Conservation (phyloP, 2,797 vertebrate genomes). For the Gymnothorax reevesii region DNA sequence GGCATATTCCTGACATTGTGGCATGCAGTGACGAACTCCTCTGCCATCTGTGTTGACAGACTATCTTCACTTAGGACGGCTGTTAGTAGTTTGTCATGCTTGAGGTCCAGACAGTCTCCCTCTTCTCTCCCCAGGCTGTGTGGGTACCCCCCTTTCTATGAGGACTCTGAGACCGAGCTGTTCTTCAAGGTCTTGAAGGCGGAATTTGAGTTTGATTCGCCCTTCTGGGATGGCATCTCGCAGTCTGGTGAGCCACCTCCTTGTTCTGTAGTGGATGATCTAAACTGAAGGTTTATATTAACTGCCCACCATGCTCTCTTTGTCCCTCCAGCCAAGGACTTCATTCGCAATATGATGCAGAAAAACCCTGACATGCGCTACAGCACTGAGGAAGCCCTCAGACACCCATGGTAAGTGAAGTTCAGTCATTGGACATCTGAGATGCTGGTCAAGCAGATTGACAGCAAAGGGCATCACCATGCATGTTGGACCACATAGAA, state of each 20-base stretch:
- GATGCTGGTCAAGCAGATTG: not conserved
- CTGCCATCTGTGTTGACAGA: too few species aligned
- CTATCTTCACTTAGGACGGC: too few species aligned
- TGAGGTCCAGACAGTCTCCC: not conserved
- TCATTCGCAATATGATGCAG: constrained; percentile 86
- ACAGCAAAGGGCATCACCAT: not conserved
- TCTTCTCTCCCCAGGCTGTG: constrained; percentile 74
- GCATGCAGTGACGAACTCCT: too few species aligned
- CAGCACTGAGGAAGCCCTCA: constrained; percentile 84
- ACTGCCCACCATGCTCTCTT: not conserved
- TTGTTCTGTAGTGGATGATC: not conserved
- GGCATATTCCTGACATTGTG: too few species aligned
- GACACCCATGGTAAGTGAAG: constrained; percentile 85
- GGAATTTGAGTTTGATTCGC: constrained; percentile 88
- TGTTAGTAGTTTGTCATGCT: too few species aligned
- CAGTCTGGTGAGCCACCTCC: constrained; percentile 77
- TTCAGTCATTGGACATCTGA: not conserved
- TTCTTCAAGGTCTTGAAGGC: constrained; percentile 93
- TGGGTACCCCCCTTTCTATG: constrained; percentile 94
- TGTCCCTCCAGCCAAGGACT: constrained; percentile 84
- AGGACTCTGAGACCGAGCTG: constrained; percentile 87
- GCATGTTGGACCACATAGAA: too few species aligned
- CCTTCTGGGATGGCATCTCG: constrained; percentile 93
- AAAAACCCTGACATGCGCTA: constrained; percentile 82
- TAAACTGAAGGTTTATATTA: not conserved